Evolutionary conservation across 2,888 invertebrate species (phyloP).

Genomic region (Tryphoninae sp.): DNA sequence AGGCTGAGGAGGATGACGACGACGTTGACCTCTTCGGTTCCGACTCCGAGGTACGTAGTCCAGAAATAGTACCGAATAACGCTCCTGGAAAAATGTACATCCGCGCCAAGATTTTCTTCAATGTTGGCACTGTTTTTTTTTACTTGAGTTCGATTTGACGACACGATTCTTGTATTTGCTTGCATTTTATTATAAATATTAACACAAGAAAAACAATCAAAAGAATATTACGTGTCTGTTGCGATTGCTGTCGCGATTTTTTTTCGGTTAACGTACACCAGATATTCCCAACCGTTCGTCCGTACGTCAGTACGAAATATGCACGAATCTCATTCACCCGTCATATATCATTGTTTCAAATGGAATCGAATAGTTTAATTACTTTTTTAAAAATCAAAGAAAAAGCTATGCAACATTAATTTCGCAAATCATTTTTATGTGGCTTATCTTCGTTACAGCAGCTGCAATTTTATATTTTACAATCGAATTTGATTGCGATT

Average conservation of each 20-base stretch:
- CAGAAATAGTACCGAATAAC: conserved; percentile 47
- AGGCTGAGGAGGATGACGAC: conserved; percentile 85
- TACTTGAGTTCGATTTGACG: background rate
- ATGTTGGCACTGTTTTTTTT: background rate
- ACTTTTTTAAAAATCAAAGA: background rate
- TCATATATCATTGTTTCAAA: conserved; percentile 8
- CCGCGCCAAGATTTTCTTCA: background rate
- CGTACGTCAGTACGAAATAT: conserved; percentile 47
- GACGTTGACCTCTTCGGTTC: conserved; percentile 92
- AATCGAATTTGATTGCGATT: background rate
- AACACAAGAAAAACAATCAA: background rate
- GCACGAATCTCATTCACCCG: conserved; percentile 41
- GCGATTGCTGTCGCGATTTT: conserved; percentile 17
- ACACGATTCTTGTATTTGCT: conserved; percentile 22
- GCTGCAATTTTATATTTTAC: background rate
- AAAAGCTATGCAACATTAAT: background rate
- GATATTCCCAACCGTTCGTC: conserved; percentile 75
- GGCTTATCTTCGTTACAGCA: background rate
- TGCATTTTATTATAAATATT: conserved; percentile 11
- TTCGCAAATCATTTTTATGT: background rate
- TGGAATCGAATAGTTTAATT: conserved; percentile 1
- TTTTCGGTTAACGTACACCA: conserved; percentile 71
- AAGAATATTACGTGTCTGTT: conserved; percentile 21
- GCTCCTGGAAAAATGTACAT: background rate
- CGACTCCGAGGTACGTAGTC: conserved; percentile 85